Conservation (phyloP, 2,888 invertebrate genomes). For the Portevinia maculata region DNA sequence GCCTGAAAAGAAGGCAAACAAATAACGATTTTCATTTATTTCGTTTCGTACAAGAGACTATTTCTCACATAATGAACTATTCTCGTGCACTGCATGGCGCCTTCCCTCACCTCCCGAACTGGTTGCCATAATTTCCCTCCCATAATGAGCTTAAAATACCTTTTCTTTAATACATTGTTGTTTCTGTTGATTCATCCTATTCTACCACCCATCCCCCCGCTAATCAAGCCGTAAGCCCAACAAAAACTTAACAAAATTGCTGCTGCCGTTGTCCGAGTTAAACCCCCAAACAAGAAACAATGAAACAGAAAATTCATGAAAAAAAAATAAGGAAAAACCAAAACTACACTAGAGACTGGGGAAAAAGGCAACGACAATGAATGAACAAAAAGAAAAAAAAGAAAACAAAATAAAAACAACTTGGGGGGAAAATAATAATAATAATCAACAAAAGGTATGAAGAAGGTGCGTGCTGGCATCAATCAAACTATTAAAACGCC, state of each 20-base stretch:
- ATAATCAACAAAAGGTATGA: constrained; percentile 75
- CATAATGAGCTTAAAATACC: constrained; percentile 70
- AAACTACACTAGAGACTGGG: constrained; percentile 16
- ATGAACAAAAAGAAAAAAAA: constrained; percentile 9
- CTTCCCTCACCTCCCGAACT: constrained; percentile 7
- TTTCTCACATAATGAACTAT: constrained; percentile 70
- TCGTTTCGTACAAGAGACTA: constrained; percentile 35
- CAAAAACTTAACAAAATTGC: constrained; percentile 39
- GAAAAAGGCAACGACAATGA: constrained; percentile 19
- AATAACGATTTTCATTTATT: constrained; percentile 45
- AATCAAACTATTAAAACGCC: constrained; percentile 80
- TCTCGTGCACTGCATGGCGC: constrained; percentile 54
- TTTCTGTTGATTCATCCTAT: constrained; percentile 35
- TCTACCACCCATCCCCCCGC: constrained; percentile 13
- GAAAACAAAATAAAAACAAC: constrained; percentile 32
- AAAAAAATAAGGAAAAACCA: constrained; percentile 42
- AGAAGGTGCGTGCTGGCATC: constrained; percentile 78
- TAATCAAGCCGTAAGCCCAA: constrained; percentile 18
- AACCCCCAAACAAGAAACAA: constrained; percentile 45
- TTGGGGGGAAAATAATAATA: constrained; percentile 70
- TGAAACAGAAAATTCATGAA: constrained; percentile 41
- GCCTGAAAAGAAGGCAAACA: constrained; percentile 20
- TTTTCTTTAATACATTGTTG: constrained; percentile 25
- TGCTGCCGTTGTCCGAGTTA: constrained; percentile 46
- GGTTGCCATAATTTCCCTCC: constrained; percentile 18